Evolutionary conservation across 1,140 invertebrate genomes (phyloP).

Genomic region (Antheraea pernyi): DNA sequence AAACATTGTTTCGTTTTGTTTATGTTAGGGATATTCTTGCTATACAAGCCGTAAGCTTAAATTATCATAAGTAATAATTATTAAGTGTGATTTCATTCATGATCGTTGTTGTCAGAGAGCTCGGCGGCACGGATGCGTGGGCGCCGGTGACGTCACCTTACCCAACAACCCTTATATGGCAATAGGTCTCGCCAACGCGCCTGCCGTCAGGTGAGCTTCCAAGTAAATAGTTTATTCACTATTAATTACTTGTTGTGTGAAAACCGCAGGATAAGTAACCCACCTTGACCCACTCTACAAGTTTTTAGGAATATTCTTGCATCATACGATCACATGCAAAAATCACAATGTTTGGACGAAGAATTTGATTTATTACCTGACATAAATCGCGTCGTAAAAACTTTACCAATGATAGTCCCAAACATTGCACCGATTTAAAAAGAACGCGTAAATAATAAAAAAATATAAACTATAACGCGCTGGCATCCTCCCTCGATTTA

Average conservation of each 20-base stretch:
- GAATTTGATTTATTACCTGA: too few species aligned
- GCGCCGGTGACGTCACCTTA: slow-evolving; percentile 18
- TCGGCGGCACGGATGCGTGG: not conserved
- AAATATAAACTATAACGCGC: too few species aligned
- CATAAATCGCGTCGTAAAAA: too few species aligned
- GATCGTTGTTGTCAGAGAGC: not conserved
- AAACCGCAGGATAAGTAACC: not conserved
- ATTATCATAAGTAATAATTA: not conserved
- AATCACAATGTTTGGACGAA: too few species aligned
- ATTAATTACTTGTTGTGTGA: not conserved
- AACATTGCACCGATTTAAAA: too few species aligned
- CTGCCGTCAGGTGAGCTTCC: not conserved
- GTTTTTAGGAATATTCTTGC: too few species aligned
- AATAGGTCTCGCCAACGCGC: slow-evolving; percentile 3
- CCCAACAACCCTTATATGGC: slow-evolving; percentile 22
- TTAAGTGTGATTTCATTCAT: slow-evolving; percentile 21
- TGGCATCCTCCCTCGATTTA: too few species aligned
- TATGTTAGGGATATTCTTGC: not conserved
- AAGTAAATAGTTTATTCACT: not conserved
- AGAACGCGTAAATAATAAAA: too few species aligned
- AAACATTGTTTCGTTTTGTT: not conserved
- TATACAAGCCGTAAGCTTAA: not conserved
- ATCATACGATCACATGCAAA: too few species aligned
- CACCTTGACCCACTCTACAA: not conserved
- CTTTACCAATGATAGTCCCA: too few species aligned